Conservation (phyloP, 2,113 vertebrate genomes). For the Heterochromis multidens region DNA sequence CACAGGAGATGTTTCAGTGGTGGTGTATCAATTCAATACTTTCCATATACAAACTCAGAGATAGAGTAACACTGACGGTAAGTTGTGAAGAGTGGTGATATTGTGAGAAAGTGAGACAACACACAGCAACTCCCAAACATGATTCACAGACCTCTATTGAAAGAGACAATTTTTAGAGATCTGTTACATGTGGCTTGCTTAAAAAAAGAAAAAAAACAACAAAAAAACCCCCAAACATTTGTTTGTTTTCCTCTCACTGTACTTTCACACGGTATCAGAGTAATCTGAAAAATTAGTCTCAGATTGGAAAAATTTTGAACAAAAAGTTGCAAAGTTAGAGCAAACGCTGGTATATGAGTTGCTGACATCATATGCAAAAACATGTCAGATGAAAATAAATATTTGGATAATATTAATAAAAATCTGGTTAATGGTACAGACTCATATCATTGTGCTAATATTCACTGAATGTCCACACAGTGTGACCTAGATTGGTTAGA, state of each 20-base stretch:
- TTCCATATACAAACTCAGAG: slow-evolving; percentile 45
- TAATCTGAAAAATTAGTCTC: neutral
- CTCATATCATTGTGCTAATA: too few species aligned
- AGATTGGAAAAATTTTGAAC: neutral
- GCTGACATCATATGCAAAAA: neutral
- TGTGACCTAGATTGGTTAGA: too few species aligned
- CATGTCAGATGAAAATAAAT: neutral
- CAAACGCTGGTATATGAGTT: too few species aligned
- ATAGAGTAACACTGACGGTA: slow-evolving; percentile 26
- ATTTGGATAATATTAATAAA: neutral
- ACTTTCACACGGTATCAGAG: neutral
- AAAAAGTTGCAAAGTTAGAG: neutral
- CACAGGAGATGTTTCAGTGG: neutral
- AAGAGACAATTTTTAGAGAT: neutral
- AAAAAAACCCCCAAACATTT: too few species aligned
- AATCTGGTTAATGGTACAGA: neutral
- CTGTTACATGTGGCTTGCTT: neutral
- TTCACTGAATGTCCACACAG: too few species aligned
- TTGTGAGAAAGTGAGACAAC: neutral
- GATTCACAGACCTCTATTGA: neutral
- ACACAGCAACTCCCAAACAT: neutral
- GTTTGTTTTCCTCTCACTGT: neutral
- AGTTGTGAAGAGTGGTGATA: neutral
- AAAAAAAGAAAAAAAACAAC: neutral
- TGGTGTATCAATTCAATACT: slow-evolving; percentile 39